Evolutionary conservation across 1,140 invertebrate species (phyloP), one percentile per base, ranked within the genome.

Genomic region (Myzus persicae): DNA sequence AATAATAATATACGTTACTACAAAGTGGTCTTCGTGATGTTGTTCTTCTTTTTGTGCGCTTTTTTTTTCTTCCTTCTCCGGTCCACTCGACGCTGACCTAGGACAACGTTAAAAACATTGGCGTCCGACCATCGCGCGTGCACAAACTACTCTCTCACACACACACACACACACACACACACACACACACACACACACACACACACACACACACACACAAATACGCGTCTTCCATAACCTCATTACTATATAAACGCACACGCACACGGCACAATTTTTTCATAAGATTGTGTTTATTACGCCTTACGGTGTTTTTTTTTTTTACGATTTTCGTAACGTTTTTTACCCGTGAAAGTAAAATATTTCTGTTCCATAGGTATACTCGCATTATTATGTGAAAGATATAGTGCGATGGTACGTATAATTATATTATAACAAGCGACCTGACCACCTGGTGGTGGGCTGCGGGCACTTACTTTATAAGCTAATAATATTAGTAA

Each of bases 51-150:
- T 84, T 42, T 84, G 36, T 38, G 38, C 82, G 9, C 40, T 24
- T 87, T 87, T 44, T 36, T 46, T 46, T 85, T 84, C 22, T 2
- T 85, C 26, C 46, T 20, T 24, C 48, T n/a, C 31, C 11, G 51
- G 51, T 26, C 48, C 20, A 59, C 88, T 38, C 36, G 24, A 54
- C 48, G 88, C 88, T 59, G 88, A 90, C 88, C 88, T 90, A 59
- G 9, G 22, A n/a, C 88, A 90, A 90, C 48, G 88, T 44, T 22
- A 31, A 42, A 90, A 36, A 42, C 24, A 38, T 90, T 90, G 88
- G 44, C 44, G 26, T 18, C 38, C 48, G 36, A n/a, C 46, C 87
- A 48, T 36, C 46, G 46, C 46, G 6, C 44, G 59, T 18, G 14
- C 59, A 76, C 46, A 48, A 48, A 48, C 46, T 11, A 48, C 46